Conservation (phyloP, 2,888 invertebrate genomes). For the Papilio elwesi region DNA sequence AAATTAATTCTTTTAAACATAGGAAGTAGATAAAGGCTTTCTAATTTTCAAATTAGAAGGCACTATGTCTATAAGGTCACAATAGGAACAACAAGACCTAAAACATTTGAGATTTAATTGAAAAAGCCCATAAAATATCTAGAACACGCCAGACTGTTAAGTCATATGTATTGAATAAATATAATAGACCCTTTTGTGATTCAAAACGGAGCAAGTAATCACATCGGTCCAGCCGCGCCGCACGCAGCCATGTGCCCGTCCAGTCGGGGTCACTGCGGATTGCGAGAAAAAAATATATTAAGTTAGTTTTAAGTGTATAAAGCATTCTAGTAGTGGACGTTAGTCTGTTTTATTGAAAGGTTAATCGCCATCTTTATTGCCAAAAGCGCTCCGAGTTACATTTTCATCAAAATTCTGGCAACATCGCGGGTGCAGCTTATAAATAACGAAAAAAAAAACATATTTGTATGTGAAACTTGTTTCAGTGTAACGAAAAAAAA, state of each 20-base stretch:
- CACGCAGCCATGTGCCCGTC: background rate
- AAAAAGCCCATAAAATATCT: too few relatives aligned
- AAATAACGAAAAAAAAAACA: slow-evolving; percentile 37
- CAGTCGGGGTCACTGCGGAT: slow-evolving; percentile 14
- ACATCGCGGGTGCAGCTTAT: slow-evolving; percentile 33
- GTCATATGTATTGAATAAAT: too few relatives aligned
- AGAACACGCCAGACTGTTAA: too few relatives aligned
- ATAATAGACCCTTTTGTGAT: too few relatives aligned
- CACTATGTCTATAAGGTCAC: too few relatives aligned
- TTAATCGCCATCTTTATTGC: slow-evolving; percentile 41
- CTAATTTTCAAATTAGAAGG: too few relatives aligned
- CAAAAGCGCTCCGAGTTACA: slow-evolving; percentile 39
- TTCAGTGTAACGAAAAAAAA: slow-evolving; percentile 17
- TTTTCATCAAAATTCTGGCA: slow-evolving; percentile 42
- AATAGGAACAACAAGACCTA: too few relatives aligned
- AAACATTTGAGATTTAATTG: too few relatives aligned
- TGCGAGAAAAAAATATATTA: slow-evolving; percentile 22
- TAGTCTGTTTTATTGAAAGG: slow-evolving; percentile 40
- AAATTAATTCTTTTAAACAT: too few relatives aligned
- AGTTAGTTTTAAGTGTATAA: slow-evolving; percentile 36
- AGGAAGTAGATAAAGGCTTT: too few relatives aligned
- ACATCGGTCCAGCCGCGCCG: slow-evolving; percentile 15
- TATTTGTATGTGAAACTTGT: slow-evolving; percentile 33
- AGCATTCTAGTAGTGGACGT: slow-evolving; percentile 37
- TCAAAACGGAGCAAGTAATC: too few relatives aligned